phyloP scores from a whole-genome alignment of 1,140 invertebrate genomes.

The Calosoma granatense region DNA sequence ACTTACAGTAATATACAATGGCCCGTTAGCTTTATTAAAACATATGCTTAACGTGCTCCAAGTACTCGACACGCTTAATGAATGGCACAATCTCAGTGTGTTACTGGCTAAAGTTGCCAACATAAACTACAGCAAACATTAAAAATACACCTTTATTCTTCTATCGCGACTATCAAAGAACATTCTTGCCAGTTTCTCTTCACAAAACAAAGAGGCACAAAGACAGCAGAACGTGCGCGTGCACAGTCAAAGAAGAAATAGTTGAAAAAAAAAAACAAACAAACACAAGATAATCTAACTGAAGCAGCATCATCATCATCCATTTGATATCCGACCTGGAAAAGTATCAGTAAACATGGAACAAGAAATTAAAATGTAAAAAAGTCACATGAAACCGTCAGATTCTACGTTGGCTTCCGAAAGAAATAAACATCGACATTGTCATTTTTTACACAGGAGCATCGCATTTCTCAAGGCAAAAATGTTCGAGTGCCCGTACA shows the following conservation, averaged over 20 bases:
- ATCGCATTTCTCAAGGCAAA: neutral
- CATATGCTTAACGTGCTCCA: no score
- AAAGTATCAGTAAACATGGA: no score
- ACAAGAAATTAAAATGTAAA: neutral
- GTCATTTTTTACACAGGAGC: neutral
- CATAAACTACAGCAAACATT: no score
- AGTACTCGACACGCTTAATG: no score
- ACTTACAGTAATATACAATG: no score
- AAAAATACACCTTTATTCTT: no score
- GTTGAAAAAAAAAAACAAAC: neutral
- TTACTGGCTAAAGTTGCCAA: no score
- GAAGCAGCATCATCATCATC: no score
- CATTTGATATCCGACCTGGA: no score
- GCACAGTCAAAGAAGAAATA: neutral
- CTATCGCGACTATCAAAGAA: no score
- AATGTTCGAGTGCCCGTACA: neutral
- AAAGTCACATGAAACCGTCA: neutral
- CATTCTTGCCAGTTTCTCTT: neutral
- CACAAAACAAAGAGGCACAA: neutral
- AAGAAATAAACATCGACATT: neutral
- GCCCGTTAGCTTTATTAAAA: no score
- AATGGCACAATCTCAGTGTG: no score
- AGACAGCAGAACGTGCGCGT: neutral
- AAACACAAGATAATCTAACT: neutral
- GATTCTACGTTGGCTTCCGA: neutral